These are phyloP conservation scores for Steinernema hermaphroditum DNA, from an alignment of 2,888 invertebrate species.

Conservation along the genomic window DNA sequence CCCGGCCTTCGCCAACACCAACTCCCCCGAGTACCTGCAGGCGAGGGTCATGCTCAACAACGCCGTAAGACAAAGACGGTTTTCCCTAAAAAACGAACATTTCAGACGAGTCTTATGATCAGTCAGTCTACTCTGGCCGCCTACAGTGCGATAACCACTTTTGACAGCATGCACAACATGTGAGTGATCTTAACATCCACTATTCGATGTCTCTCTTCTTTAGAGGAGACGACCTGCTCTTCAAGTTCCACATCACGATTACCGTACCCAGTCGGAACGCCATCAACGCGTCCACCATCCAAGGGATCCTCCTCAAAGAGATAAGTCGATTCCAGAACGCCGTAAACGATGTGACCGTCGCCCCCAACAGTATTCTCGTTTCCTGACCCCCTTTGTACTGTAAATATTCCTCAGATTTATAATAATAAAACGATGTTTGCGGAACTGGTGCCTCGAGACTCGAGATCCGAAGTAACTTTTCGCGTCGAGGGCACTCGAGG, in stretches of 20 bases:
- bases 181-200: not conserved
- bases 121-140: not conserved
- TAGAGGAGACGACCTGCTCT: not conserved
- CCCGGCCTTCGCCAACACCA: slow-evolving; percentile 33
- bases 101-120: not conserved
- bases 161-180: not conserved
- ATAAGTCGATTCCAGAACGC: slow-evolving; percentile 7
- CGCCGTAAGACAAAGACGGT: slow-evolving; percentile 28
- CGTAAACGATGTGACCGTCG: not conserved
- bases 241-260: not conserved
- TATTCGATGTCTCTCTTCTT: too few relatives aligned
- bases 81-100: not conserved
- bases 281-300: not conserved
- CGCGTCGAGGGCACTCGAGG: not conserved
- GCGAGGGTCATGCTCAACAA: slow-evolving; percentile 30
- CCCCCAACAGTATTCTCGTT: not conserved
- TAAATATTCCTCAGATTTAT: not conserved
- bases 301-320: not conserved
- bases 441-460: not conserved
- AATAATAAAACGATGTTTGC: not conserved
- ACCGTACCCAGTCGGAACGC: slow-evolving; percentile 19
- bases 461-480: not conserved
- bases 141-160: not conserved
- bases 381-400: not conserved
- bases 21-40: slow-evolving; percentile 27